These are phyloP conservation scores for Catostomus latipinnis DNA, from an alignment of 2,797 vertebrate genomes.

Conservation along the genomic window DNA sequence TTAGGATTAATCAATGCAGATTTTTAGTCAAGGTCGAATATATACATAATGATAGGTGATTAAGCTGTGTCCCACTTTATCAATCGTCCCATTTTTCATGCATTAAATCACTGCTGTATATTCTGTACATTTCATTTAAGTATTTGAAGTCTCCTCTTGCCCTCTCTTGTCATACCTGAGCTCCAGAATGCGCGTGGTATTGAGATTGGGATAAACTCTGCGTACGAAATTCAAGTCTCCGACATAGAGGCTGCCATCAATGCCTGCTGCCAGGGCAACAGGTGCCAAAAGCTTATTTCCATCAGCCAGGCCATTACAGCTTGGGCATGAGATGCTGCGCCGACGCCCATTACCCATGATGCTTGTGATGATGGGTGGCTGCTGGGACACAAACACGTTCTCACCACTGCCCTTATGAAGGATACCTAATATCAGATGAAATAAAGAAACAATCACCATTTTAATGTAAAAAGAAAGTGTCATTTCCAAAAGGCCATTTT, in stretches of 20 bases:
- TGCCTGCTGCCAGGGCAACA: conserved; percentile 92
- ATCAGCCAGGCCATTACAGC: conserved; percentile 97
- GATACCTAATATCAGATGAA: conserved; percentile 81
- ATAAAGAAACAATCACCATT: conserved; percentile 33
- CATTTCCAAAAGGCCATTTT: conserved; percentile 36
- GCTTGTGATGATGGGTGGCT: conserved; percentile 95
- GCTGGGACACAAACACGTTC: conserved; percentile 96
- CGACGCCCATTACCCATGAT: conserved; percentile 97
- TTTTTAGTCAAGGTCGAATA: no score
- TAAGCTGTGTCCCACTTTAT: no score
- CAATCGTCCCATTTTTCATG: no score
- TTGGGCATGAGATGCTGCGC: conserved; percentile 97
- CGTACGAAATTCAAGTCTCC: conserved; percentile 98
- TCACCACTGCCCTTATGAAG: conserved; percentile 98
- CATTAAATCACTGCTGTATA: background rate
- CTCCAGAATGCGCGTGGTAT: conserved; percentile 96
- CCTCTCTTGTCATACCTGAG: conserved; percentile 82
- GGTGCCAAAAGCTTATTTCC: conserved; percentile 98
- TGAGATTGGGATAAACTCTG: conserved; percentile 94
- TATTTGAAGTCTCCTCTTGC: background rate
- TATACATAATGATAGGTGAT: no score
- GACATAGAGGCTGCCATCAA: conserved; percentile 96
- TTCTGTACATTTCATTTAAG: background rate
- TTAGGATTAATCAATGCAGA: no score
- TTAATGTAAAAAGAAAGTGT: background rate